Conservation (phyloP, 1,140 invertebrate species). For the Potamilus streckersoni region DNA sequence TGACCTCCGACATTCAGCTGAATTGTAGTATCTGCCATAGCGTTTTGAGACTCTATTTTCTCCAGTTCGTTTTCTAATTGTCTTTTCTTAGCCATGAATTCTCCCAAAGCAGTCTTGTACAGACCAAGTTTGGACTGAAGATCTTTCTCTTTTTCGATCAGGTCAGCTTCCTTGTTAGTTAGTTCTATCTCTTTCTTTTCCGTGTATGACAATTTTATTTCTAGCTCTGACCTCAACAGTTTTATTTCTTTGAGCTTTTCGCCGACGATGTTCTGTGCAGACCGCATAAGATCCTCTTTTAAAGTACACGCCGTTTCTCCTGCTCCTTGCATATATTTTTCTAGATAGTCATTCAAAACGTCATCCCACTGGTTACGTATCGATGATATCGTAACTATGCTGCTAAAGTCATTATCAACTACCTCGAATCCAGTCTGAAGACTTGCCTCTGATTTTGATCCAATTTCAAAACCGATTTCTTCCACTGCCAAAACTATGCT, state of each 20-base stretch:
- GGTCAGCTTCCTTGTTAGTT: constrained; percentile 26
- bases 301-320: not conserved
- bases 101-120: constrained; percentile 28
- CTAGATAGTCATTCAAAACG: constrained; percentile 13
- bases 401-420: not conserved
- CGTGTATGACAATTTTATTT: constrained; percentile 5
- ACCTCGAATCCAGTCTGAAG: not conserved
- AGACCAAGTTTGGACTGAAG: constrained; percentile 20
- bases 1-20: constrained; percentile 51
- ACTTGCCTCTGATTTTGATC: not conserved
- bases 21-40: constrained; percentile 25
- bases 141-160: constrained; percentile 30
- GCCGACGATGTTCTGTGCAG: constrained; percentile 14
- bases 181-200: constrained; percentile 23
- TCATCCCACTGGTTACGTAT: constrained; percentile 22
- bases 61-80: constrained; percentile 31
- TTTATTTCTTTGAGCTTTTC: constrained; percentile 23
- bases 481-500: constrained; percentile 6
- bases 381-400: constrained; percentile 19
- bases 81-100: constrained; percentile 28
- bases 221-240: constrained; percentile 15
- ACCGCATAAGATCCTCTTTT: constrained; percentile 1
- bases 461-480: not conserved
- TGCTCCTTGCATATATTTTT: constrained; percentile 17
- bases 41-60: constrained; percentile 31